phyloP scores from a whole-genome alignment of 2,113 vertebrate genomes.

The Brienomyrus longianalis region DNA sequence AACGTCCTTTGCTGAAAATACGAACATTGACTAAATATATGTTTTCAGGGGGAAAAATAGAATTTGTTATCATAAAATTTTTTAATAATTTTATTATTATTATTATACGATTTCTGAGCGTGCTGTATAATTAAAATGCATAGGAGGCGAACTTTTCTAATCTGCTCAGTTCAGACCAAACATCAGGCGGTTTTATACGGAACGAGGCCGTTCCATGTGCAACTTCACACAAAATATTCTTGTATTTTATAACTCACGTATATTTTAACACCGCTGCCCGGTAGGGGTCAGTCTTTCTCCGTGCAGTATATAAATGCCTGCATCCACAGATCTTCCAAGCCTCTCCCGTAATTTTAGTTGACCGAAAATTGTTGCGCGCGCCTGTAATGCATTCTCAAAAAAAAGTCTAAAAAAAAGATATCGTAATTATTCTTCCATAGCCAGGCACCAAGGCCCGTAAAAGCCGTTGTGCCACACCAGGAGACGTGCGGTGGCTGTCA shows the following conservation, averaged over 20 bases:
- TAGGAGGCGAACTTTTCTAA: background rate
- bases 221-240: background rate
- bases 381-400: slow-evolving; percentile 63
- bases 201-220: background rate
- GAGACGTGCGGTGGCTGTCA: slow-evolving; percentile 60
- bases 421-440: slow-evolving; percentile 64
- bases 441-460: slow-evolving; percentile 48
- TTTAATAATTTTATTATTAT: background rate
- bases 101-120: background rate
- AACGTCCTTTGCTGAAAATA: background rate
- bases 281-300: slow-evolving; percentile 69
- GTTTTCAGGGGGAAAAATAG: slow-evolving; percentile 27
- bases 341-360: slow-evolving; percentile 45
- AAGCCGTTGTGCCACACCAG: slow-evolving; percentile 56
- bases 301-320: slow-evolving; percentile 34
- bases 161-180: background rate
- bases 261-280: slow-evolving; percentile 26
- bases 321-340: slow-evolving; percentile 44
- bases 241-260: background rate
- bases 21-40: background rate
- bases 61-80: background rate
- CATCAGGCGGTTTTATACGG: background rate
- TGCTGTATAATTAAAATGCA: background rate
- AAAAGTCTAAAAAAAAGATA: slow-evolving; percentile 62
- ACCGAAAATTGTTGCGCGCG: slow-evolving; percentile 51